Evolutionary conservation across 2,113 vertebrate species (phyloP), one percentile per base, ranked within the genome.

Genomic region (Melospiza melodia): DNA sequence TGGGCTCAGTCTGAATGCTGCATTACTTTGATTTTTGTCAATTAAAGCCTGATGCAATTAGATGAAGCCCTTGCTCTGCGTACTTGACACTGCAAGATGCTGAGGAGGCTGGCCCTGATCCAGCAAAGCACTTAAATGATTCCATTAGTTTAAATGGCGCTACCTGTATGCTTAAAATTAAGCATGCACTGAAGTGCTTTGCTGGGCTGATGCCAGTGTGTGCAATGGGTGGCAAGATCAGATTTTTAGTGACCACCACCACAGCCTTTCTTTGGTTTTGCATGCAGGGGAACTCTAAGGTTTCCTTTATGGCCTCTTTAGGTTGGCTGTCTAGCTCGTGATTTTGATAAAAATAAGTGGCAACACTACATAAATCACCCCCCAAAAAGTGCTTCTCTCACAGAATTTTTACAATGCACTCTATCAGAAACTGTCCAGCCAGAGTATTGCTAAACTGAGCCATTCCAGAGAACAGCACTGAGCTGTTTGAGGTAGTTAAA

Each of bases 71-170:
- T 96, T 89, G 83, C 68, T 81, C 73, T 75, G 62, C 0, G 1
- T 61, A 51, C 68, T 96, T 80, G 79, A 92, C 86, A 67, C 86
- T 90, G 73, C 48, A 87, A 96, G 92, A 96, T 93, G 90, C 81
- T 95, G 92, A 92, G 91, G 90, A 84, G 79, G 2, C 85, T 95
- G 93, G 94, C 95, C 83, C 28, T 8, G 27, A 30, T 91, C 96
- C 95, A 97, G 16, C 55, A 84, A 35, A 96, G 93, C 94, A 96
- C 94, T 97, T 92, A 90, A 55, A 62, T 90, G 84, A 74, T 88
- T 94, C 95, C 88, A 95, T 97, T 96, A 96, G 92, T 89, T 87
- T 61, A 91, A 95, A 90, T 84, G 91, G 82, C 90, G 66, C 93
- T 95, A 96, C 94, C 94, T 94, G 71, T 41, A 1, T 75, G 82